These are phyloP conservation scores for Drosophila watanabei DNA, from an alignment of 1,140 invertebrate species.

Conservation along the genomic window DNA sequence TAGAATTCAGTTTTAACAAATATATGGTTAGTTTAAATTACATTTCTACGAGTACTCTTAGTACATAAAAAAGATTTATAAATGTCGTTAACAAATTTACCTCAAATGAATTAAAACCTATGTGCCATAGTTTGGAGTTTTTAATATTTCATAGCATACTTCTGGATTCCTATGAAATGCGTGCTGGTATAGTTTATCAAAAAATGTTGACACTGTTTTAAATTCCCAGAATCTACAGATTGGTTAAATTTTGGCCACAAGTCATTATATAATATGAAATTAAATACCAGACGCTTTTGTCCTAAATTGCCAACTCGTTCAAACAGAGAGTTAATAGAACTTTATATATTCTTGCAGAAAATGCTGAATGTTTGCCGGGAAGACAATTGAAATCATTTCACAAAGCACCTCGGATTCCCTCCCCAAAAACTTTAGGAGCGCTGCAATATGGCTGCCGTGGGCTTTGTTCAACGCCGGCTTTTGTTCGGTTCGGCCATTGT, in stretches of 20 bases:
- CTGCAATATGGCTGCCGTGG: conserved; percentile 61
- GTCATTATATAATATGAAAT: neutral
- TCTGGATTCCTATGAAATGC: neutral
- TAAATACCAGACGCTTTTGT: neutral
- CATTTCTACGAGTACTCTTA: neutral
- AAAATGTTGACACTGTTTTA: too few relatives aligned
- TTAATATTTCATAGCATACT: neutral
- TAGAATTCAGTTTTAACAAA: neutral
- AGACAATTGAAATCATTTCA: conserved; percentile 42
- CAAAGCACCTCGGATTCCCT: conserved; percentile 44
- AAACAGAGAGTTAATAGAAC: conserved; percentile 4
- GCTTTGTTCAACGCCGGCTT: conserved; percentile 63
- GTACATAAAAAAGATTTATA: neutral
- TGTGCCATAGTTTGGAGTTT: neutral
- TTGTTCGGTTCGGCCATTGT: conserved; percentile 67
- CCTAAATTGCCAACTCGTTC: neutral
- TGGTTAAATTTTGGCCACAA: neutral
- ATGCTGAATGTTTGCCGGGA: conserved; percentile 43
- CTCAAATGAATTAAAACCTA: neutral
- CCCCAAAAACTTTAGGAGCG: conserved; percentile 37
- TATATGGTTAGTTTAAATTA: neutral
- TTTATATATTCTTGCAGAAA: conserved; percentile 55
- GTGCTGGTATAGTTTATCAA: neutral
- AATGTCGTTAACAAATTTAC: neutral
- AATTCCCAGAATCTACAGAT: neutral